Evolutionary conservation across 2,113 vertebrate species (phyloP), one percentile per base, ranked within the genome.

Genomic region (Chaetodon trifascialis): DNA sequence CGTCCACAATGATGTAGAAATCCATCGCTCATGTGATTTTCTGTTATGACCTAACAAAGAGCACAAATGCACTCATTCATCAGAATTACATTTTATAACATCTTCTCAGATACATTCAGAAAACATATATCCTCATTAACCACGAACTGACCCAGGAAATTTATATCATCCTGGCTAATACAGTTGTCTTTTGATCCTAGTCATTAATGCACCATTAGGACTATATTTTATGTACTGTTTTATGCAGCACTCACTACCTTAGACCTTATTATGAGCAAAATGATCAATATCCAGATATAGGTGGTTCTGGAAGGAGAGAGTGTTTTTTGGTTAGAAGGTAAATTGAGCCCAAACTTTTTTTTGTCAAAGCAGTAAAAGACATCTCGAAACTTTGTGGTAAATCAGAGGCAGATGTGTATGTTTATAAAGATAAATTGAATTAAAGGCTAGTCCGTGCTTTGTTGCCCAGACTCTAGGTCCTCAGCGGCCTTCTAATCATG

Each of bases 351-450:
- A 89, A 93, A 94, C 88, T 78, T 92, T 87, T 88, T 87, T 88
- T 74, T 79, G 90, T 90, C 88, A 89, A 87, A 88, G 84, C 84
- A 88, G 89, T 92, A 92, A 95, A 92, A 95, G 89, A 95, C 92
- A 94, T 93, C 91, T 90, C 64, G 72, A 89, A 95, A 94, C 92
- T 89, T 89, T 93, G 90, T 84, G 90, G 84, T 72, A 94, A 95
- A 94, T 92, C 83, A 94, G 91, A 87, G 81, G 80, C 94, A 95
- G 94, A 94, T 95, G 95, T 94, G 91, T 91, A 87, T 95, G 93
- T 95, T 94, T 94, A 93, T 90, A 92, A 90, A 93, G 92, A 93
- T 93, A 94, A 94, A 94, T 95, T 95, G 87, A 92, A 94, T 95
- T 94, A 94, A 92, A 94, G 89, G 85, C 83, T 83, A 86, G 88